Conservation (phyloP, 2,888 invertebrate genomes). For the Tiphia femorata region DNA sequence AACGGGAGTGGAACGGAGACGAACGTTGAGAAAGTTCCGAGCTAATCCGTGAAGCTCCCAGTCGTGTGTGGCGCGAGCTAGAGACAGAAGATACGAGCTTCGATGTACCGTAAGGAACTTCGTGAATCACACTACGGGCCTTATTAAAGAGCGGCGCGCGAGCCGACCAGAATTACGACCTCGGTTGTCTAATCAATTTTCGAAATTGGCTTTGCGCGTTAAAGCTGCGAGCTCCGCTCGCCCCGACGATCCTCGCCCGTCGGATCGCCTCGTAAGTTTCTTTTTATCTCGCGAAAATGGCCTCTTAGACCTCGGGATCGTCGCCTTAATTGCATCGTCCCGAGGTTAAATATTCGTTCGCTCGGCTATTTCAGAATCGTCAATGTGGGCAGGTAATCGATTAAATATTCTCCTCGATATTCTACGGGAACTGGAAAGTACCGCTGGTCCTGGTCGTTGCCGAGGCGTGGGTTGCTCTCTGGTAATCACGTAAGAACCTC, state of each 20-base stretch:
- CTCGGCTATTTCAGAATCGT: slow-evolving; percentile 31
- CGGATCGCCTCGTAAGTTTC: slow-evolving; percentile 12
- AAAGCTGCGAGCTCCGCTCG: slow-evolving; percentile 6
- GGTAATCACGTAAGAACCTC: no score
- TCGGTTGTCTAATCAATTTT: slow-evolving; percentile 31
- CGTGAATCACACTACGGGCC: slow-evolving; percentile 18
- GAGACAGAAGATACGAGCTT: slow-evolving; percentile 22
- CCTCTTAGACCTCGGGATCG: slow-evolving; percentile 20
- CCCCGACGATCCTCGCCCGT: no score
- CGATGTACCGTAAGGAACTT: slow-evolving; percentile 10
- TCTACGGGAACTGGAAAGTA: no score
- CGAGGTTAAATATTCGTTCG: slow-evolving; percentile 25
- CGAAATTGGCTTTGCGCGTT: slow-evolving; percentile 31
- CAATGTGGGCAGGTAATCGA: slow-evolving; percentile 33
- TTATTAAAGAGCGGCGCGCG: slow-evolving; percentile 22
- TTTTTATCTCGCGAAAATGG: slow-evolving; percentile 3
- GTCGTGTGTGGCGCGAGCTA: slow-evolving; percentile 10
- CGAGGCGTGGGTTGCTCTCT: no score
- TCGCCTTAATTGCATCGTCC: slow-evolving; percentile 28
- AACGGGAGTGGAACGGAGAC: neutral
- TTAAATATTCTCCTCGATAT: slow-evolving; percentile 28
- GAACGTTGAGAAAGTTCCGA: slow-evolving; percentile 30
- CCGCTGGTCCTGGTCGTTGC: no score
- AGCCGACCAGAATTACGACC: slow-evolving; percentile 12
- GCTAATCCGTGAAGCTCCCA: slow-evolving; percentile 9